Conservation (phyloP, 2,797 vertebrate species). For the Catamblyrhynchus diadema region DNA sequence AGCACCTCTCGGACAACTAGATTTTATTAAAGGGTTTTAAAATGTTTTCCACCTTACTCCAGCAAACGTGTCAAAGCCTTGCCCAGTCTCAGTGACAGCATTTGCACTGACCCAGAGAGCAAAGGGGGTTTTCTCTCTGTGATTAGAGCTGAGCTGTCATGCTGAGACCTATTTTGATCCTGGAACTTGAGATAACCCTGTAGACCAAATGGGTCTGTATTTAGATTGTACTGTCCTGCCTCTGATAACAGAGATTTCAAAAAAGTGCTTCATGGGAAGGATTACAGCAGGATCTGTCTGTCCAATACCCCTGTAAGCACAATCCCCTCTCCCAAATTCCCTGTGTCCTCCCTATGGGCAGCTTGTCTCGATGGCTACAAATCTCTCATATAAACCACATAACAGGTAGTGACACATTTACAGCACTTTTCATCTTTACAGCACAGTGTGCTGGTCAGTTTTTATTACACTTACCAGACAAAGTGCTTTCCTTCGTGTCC, state of each 20-base stretch:
- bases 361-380: background rate
- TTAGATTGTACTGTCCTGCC: background rate
- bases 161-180: background rate
- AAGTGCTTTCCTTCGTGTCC: background rate
- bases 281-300: background rate
- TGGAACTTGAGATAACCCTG: background rate
- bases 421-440: constrained; percentile 41
- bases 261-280: background rate
- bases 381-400: constrained; percentile 30
- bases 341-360: background rate
- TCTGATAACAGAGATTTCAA: background rate
- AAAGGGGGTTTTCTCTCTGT: background rate
- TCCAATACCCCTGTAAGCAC: background rate
- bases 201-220: background rate
- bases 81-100: background rate
- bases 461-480: constrained; percentile 25
- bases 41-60: background rate
- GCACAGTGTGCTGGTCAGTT: constrained; percentile 2
- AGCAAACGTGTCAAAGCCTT: background rate
- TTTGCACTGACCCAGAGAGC: accelerated
- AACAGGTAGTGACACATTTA: constrained; percentile 37
- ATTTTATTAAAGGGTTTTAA: background rate
- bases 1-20: background rate
- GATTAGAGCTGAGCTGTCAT: background rate
- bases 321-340: background rate